Conservation (phyloP, 2,888 invertebrate genomes). For the Endomychus coccineus region DNA sequence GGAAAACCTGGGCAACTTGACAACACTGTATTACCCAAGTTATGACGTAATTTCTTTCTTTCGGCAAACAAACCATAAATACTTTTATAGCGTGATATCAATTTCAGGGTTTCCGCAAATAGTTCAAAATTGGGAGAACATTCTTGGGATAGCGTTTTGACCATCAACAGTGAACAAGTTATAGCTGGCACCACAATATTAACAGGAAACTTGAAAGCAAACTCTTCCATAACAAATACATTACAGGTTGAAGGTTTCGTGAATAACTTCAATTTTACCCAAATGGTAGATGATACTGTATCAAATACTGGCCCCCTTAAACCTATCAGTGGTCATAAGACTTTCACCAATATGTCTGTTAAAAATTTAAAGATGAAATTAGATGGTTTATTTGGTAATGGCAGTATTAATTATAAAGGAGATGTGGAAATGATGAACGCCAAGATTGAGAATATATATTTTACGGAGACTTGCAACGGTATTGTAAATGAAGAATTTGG, state of each 20-base stretch:
- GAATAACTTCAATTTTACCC: slow-evolving; percentile 30
- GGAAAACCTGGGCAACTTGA: no score
- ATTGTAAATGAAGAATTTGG: slow-evolving; percentile 41
- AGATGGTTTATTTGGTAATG: slow-evolving; percentile 19
- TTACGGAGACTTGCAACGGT: slow-evolving; percentile 41
- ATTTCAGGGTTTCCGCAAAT: slow-evolving; percentile 23
- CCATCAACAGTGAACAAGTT: slow-evolving; percentile 19
- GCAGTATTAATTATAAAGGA: slow-evolving; percentile 13
- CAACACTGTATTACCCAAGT: no score
- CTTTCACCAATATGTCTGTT: slow-evolving; percentile 30
- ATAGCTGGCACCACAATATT: slow-evolving; percentile 26
- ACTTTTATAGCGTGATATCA: no score
- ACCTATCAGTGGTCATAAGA: slow-evolving; percentile 28
- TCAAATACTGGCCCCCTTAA: slow-evolving; percentile 20
- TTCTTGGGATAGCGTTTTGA: slow-evolving; percentile 27
- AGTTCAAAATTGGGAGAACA: slow-evolving; percentile 25
- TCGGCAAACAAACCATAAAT: no score
- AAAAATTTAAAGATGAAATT: slow-evolving; percentile 25
- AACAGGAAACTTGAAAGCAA: slow-evolving; percentile 19
- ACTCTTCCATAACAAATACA: slow-evolving; percentile 19
- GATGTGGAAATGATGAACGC: slow-evolving; percentile 19
- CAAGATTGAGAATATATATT: slow-evolving; percentile 39
- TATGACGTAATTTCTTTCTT: not conserved
- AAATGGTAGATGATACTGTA: slow-evolving; percentile 35
- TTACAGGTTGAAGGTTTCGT: slow-evolving; percentile 26